These are phyloP conservation scores for Scomberomorus guttatus DNA, from an alignment of 2,797 vertebrate genomes.

Conservation along the genomic window DNA sequence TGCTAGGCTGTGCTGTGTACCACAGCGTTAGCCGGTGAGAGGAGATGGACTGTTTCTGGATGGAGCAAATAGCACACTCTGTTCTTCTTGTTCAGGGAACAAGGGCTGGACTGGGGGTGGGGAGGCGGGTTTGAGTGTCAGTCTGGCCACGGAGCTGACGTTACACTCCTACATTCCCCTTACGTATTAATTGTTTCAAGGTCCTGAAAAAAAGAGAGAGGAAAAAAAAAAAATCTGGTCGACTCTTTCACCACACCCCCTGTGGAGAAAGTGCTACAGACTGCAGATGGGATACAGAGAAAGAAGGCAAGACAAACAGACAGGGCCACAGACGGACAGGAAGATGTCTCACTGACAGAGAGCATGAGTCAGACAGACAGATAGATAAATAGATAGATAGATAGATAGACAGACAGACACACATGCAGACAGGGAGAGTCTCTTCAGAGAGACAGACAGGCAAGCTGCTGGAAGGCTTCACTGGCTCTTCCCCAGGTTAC, in stretches of 20 bases:
- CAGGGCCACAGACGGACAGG: slow-evolving; percentile 49
- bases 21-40: slow-evolving; percentile 36
- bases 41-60: slow-evolving; percentile 70
- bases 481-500: slow-evolving; percentile 76
- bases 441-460: slow-evolving; percentile 57
- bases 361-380: slow-evolving; percentile 56
- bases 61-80: slow-evolving; percentile 79
- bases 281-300: slow-evolving; percentile 51
- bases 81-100: slow-evolving; percentile 79
- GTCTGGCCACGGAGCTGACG: slow-evolving; percentile 63
- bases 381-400: not conserved
- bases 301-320: slow-evolving; percentile 42
- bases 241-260: slow-evolving; percentile 46
- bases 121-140: slow-evolving; percentile 61
- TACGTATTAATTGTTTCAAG: slow-evolving; percentile 80
- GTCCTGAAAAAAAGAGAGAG: slow-evolving; percentile 44
- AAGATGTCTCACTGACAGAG: slow-evolving; percentile 48
- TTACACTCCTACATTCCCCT: slow-evolving; percentile 72
- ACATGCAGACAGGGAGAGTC: slow-evolving; percentile 33
- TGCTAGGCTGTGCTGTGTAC: slow-evolving; percentile 50
- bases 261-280: slow-evolving; percentile 55
- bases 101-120: slow-evolving; percentile 62
- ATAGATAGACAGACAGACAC: not conserved
- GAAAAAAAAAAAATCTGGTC: slow-evolving; percentile 17
- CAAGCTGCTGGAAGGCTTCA: slow-evolving; percentile 62